Evolutionary conservation across 2,797 vertebrate species (phyloP).

Genomic region (Anisognathus igniventris): DNA sequence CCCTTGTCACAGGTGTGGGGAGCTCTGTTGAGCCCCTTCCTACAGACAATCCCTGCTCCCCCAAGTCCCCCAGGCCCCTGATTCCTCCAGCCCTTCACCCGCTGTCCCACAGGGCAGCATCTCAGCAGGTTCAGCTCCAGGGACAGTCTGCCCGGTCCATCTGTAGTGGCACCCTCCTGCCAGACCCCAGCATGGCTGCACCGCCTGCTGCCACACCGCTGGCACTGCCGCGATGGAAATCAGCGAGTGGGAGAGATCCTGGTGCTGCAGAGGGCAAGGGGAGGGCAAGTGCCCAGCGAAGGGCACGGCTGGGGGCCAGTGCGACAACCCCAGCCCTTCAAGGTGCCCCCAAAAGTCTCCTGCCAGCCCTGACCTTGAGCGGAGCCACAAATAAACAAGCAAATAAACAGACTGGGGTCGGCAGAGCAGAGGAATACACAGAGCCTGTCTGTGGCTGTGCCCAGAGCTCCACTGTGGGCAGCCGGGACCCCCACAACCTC

Average conservation of each 20-base stretch:
- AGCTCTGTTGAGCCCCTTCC: background rate
- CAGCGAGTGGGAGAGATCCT: background rate
- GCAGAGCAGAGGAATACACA: background rate
- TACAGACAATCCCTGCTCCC: background rate
- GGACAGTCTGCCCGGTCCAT: constrained; percentile 1
- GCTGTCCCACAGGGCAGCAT: background rate
- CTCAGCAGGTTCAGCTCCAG: background rate
- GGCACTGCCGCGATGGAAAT: background rate
- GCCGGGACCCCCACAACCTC: background rate
- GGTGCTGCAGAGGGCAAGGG: constrained; percentile 7
- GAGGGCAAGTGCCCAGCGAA: background rate
- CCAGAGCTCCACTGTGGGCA: background rate
- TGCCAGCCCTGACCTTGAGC: constrained; percentile 43
- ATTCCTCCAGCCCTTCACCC: background rate
- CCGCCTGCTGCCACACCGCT: accelerated
- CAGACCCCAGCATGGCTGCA: background rate
- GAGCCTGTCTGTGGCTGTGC: background rate
- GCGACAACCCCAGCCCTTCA: background rate
- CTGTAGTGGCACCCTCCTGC: background rate
- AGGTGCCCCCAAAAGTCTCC: background rate
- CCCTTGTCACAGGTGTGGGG: accelerated
- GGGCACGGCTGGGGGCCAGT: accelerated
- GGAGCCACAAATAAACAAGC: background rate
- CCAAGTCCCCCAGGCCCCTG: background rate
- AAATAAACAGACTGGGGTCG: background rate